Percentiles rank a stretch among this genome's conserved stretches.
Conservation (phyloP, 2,888 invertebrate species). For the Odontocerum albicorne region DNA sequence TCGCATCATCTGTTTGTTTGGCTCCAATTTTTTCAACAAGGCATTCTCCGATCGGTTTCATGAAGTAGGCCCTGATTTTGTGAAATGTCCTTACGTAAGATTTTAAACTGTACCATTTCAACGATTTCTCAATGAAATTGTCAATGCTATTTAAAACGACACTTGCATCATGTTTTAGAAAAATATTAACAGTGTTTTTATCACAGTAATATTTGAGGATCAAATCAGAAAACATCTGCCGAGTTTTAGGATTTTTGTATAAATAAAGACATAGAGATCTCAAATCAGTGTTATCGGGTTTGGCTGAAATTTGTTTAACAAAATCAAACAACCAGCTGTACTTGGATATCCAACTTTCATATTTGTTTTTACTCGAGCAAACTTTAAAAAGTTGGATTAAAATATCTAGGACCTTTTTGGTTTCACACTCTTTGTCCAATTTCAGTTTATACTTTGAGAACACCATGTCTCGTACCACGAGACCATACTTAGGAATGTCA, state of each 20-base stretch:
- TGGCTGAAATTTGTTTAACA: too few species aligned
- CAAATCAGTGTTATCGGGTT: too few species aligned
- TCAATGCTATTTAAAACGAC: constrained; percentile 15
- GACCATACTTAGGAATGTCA: constrained; percentile 38
- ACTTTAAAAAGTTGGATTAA: too few species aligned
- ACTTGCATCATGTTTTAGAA: constrained; percentile 16
- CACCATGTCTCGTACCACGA: constrained; percentile 38
- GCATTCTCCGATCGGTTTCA: constrained; percentile 35
- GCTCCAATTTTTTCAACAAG: constrained; percentile 19
- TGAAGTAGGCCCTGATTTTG: constrained; percentile 18
- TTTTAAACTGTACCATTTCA: constrained; percentile 30
- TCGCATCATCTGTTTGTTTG: not conserved
- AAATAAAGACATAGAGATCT: not conserved
- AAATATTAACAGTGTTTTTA: not conserved
- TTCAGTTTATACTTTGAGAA: constrained; percentile 27
- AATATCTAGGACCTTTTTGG: too few species aligned
- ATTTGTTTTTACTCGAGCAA: too few species aligned
- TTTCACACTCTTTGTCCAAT: too few species aligned
- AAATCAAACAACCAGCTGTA: too few species aligned
- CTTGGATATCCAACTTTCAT: too few species aligned
- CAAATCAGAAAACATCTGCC: constrained; percentile 20
- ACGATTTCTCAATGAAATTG: not conserved
- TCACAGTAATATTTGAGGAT: constrained; percentile 14
- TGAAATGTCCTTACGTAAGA: constrained; percentile 39
- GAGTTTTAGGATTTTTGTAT: constrained; percentile 3